Conservation (phyloP, 64 coral and sea anemone genomes). For the Actinia equina region DNA sequence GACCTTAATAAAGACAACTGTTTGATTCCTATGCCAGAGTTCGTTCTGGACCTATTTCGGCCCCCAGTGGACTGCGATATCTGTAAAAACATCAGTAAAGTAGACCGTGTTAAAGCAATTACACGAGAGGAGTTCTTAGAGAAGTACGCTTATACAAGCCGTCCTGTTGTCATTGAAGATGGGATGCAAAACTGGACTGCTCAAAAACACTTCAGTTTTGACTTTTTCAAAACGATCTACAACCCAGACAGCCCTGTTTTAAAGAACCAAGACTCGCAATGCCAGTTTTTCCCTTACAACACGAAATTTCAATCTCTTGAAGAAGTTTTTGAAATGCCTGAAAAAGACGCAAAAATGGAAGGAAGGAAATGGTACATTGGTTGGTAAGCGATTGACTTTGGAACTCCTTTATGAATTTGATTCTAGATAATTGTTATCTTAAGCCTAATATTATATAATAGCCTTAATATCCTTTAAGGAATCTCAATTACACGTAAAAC, state of each 20-base stretch:
- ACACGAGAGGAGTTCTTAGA: constrained; percentile 55
- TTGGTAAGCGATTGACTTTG: constrained; percentile 56
- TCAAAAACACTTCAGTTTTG: constrained; percentile 77
- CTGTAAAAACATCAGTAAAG: constrained; percentile 58
- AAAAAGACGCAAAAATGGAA: constrained; percentile 87
- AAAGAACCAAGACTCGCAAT: constrained; percentile 49
- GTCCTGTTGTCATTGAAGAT: constrained; percentile 80
- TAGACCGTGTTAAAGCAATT: constrained; percentile 64
- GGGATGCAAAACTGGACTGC: constrained; percentile 86
- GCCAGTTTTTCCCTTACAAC: constrained; percentile 91
- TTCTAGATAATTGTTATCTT: background rate
- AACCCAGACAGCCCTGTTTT: constrained; percentile 68
- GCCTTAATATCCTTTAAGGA: no score
- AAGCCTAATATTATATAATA: no score
- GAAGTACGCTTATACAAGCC: constrained; percentile 79
- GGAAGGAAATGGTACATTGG: constrained; percentile 95
- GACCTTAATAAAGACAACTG: constrained; percentile 76
- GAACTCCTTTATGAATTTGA: background rate
- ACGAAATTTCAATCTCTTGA: constrained; percentile 65
- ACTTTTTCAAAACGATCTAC: constrained; percentile 88
- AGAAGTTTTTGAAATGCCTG: constrained; percentile 96
- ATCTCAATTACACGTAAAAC: no score
- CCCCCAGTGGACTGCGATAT: constrained; percentile 86
- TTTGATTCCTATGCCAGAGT: constrained; percentile 66
- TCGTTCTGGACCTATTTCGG: constrained; percentile 85